phyloP scores from a whole-genome alignment of 2,888 invertebrate species.

The Heliothis peltigera region DNA sequence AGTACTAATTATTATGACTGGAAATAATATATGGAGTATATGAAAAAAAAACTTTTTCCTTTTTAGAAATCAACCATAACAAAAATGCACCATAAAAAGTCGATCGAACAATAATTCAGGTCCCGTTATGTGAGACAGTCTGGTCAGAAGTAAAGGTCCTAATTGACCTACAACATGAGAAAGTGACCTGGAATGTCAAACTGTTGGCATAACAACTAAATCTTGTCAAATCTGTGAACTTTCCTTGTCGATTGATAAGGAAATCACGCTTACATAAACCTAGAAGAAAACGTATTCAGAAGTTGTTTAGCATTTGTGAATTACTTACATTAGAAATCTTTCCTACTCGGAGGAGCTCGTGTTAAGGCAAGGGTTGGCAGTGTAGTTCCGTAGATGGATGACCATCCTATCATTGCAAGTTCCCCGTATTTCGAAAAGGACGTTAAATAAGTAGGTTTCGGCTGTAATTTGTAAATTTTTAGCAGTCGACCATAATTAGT shows the following conservation, averaged over 20 bases:
- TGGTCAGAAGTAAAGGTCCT: constrained; percentile 61
- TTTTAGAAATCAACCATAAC: neutral
- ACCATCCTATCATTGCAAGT: too few relatives aligned
- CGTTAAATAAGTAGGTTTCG: too few relatives aligned
- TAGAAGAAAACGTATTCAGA: neutral
- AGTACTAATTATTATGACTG: too few relatives aligned
- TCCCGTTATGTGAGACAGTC: constrained; percentile 70
- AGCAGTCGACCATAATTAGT: too few relatives aligned
- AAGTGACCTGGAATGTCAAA: constrained; percentile 57
- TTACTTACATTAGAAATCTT: too few relatives aligned
- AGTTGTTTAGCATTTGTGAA: neutral
- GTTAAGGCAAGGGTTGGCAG: too few relatives aligned
- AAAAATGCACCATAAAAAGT: constrained; percentile 34
- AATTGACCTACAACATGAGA: constrained; percentile 72
- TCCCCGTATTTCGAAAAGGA: too few relatives aligned
- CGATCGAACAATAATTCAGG: constrained; percentile 30
- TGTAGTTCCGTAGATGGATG: too few relatives aligned
- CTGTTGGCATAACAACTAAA: constrained; percentile 21
- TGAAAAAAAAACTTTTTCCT: too few relatives aligned
- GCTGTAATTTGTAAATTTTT: too few relatives aligned
- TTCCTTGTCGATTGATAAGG: constrained; percentile 8
- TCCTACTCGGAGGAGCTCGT: too few relatives aligned
- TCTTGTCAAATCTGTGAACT: constrained; percentile 4
- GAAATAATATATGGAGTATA: too few relatives aligned
- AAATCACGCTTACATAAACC: neutral